phyloP scores from a whole-genome alignment of 2,888 invertebrate genomes.

The Leptothorax acervorum region DNA sequence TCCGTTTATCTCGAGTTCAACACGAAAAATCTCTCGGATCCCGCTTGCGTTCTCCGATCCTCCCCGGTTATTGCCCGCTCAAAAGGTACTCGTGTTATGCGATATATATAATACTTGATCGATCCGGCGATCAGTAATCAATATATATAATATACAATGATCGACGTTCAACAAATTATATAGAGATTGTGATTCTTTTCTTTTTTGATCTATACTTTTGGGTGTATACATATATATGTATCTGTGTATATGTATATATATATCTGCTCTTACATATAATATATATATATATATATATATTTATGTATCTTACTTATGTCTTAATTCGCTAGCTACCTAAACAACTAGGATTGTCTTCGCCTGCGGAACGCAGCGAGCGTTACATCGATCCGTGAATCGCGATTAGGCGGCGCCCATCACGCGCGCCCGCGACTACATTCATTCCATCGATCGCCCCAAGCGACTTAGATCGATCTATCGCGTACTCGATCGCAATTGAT shows the following conservation, averaged over 20 bases:
- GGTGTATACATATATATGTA: conserved; percentile 18
- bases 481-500: too few species aligned
- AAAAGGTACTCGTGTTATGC: conserved; percentile 45
- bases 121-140: conserved; percentile 45
- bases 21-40: background rate
- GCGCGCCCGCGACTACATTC: background rate
- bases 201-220: conserved; percentile 16
- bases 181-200: conserved; percentile 35
- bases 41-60: background rate
- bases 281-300: conserved; percentile 25
- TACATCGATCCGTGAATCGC: conserved; percentile 39
- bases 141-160: conserved; percentile 37
- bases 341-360: conserved; percentile 52
- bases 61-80: conserved; percentile 12
- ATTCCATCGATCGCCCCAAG: background rate
- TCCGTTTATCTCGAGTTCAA: background rate
- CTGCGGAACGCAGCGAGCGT: conserved; percentile 39
- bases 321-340: conserved; percentile 36
- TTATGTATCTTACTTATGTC: conserved; percentile 1
- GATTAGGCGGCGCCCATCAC: conserved; percentile 1
- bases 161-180: conserved; percentile 36
- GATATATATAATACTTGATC: conserved; percentile 35
- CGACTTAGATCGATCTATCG: too few species aligned
- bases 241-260: background rate
- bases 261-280: conserved; percentile 3